Percentiles rank a stretch among this genome's conserved stretches.
These are phyloP conservation scores for Meghimatium bilineatum DNA, from an alignment of 2,888 invertebrate species.

Conservation along the genomic window DNA sequence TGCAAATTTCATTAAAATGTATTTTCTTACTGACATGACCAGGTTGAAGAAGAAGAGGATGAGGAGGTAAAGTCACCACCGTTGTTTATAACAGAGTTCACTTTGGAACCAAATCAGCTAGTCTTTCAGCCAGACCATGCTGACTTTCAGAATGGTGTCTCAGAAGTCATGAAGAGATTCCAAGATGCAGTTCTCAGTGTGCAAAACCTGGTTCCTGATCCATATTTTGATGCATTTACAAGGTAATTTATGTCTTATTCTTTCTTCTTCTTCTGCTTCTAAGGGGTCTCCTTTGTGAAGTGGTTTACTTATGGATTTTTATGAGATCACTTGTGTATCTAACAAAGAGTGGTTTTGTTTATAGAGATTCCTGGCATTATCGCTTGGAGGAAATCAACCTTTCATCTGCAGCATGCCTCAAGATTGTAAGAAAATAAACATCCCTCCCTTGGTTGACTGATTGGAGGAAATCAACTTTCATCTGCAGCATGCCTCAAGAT, in stretches of 20 bases:
- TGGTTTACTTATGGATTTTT: no score
- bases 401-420: no score
- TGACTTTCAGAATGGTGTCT: slow-evolving; percentile 81
- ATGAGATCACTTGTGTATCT: no score
- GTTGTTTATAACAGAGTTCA: slow-evolving; percentile 75
- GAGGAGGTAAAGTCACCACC: slow-evolving; percentile 71
- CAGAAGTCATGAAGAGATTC: slow-evolving; percentile 80
- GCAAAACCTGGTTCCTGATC: slow-evolving; percentile 85
- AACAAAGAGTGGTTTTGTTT: no score
- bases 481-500: no score
- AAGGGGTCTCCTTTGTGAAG: no score
- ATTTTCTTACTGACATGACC: neutral
- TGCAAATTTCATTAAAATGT: neutral
- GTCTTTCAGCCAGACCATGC: slow-evolving; percentile 81
- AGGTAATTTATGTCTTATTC: slow-evolving; percentile 78
- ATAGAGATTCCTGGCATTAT: no score
- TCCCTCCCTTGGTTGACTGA: no score
- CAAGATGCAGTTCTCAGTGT: slow-evolving; percentile 83
- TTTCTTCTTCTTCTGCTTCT: no score
- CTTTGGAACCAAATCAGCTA: slow-evolving; percentile 74
- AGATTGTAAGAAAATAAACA: no score
- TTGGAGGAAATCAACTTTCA: no score
- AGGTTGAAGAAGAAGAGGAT: slow-evolving; percentile 65
- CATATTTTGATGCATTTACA: slow-evolving; percentile 85
- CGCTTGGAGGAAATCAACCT: no score